These are phyloP conservation scores for Cossypha niveicapilla DNA, from an alignment of 2,797 vertebrate species.

Conservation along the genomic window DNA sequence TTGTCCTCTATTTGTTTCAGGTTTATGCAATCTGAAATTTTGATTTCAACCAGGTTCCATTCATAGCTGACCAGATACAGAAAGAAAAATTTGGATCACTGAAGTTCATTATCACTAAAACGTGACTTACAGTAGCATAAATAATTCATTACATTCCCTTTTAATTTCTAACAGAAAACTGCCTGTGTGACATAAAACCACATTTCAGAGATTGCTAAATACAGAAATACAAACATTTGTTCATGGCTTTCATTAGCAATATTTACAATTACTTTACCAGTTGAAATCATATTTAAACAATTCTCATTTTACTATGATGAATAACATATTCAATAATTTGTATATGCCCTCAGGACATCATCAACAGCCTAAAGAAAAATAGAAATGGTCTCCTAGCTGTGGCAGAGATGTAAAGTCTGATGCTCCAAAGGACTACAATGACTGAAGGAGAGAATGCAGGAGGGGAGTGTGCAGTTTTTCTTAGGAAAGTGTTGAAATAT, in stretches of 20 bases:
- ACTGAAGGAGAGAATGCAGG: not conserved
- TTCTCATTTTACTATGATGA: not conserved
- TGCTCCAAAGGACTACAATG: not conserved
- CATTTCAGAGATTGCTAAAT: not conserved
- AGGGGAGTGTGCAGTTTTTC: not conserved
- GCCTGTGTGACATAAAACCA: not conserved
- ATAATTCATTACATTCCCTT: not conserved
- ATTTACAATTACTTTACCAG: not conserved
- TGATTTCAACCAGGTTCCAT: not conserved
- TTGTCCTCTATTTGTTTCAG: not conserved
- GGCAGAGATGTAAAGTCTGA: not conserved
- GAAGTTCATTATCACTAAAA: not conserved
- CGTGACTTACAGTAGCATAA: not conserved
- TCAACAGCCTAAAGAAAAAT: not conserved
- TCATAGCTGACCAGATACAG: not conserved
- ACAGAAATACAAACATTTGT: not conserved
- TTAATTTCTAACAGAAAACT: not conserved
- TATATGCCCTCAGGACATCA: not conserved
- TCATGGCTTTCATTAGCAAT: not conserved
- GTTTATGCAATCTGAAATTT: not conserved
- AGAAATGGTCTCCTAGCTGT: not conserved
- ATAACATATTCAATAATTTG: accelerated
- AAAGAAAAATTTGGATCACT: not conserved
- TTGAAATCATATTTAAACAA: not conserved
- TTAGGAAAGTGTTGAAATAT: not conserved